These are phyloP conservation scores for Gymnoscopelus microlampas DNA, from an alignment of 2,797 vertebrate genomes.

Conservation along the genomic window DNA sequence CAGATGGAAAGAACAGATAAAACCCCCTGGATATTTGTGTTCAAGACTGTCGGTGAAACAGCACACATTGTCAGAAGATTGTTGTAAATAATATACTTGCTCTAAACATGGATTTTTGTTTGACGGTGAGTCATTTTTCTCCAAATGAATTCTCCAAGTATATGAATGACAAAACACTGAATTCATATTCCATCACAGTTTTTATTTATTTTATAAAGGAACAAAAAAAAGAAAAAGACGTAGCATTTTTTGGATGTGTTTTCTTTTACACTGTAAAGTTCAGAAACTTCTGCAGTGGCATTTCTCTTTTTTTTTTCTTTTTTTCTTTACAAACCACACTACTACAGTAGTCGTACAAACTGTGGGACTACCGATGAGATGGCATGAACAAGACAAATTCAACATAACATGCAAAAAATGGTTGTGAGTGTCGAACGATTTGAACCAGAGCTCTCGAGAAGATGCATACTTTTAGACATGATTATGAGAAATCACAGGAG, in stretches of 20 bases:
- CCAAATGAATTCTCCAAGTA: neutral
- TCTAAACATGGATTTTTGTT: too few relatives aligned
- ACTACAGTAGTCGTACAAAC: conserved; percentile 77
- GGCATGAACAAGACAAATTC: too few relatives aligned
- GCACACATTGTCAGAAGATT: conserved; percentile 2
- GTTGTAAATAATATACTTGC: too few relatives aligned
- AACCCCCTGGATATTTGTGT: too few relatives aligned
- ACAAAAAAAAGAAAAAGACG: conserved; percentile 52
- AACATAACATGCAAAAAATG: too few relatives aligned
- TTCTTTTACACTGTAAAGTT: conserved; percentile 59
- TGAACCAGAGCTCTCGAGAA: conserved; percentile 16
- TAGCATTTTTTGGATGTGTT: conserved; percentile 35
- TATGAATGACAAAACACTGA: neutral
- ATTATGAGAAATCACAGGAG: conserved; percentile 19
- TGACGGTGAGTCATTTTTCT: neutral
- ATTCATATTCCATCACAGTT: conserved; percentile 66
- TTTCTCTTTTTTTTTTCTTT: conserved; percentile 64
- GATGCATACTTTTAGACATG: conserved; percentile 13
- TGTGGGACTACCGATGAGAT: conserved; percentile 29
- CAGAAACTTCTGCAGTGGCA: conserved; percentile 66
- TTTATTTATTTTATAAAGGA: conserved; percentile 78
- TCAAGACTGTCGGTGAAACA: conserved; percentile 1
- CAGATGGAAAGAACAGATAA: too few relatives aligned
- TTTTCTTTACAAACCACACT: conserved; percentile 79
- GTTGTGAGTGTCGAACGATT: conserved; percentile 1